Evolutionary conservation across 1,140 invertebrate genomes (phyloP), one percentile per base, ranked within the genome.

Genomic region (Lordiphosa clarofinis): DNA sequence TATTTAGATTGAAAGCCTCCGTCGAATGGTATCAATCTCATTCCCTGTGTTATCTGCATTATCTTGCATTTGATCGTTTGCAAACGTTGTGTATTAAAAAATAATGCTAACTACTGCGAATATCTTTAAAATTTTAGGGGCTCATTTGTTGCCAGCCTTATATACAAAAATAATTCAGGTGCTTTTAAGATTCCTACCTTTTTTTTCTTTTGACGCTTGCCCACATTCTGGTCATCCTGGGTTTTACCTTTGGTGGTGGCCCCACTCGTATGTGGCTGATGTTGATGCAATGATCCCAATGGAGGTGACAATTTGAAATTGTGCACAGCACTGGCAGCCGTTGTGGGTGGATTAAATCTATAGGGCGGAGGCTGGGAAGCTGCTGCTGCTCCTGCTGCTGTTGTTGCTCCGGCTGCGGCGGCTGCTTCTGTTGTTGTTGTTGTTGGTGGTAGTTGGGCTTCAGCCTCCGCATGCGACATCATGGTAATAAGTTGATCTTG

Each of bases 151-250:
- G n/a, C n/a, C n/a, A n/a, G n/a, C n/a, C n/a, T n/a, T n/a, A n/a
- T n/a, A n/a, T n/a, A n/a, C n/a, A n/a, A n/a, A 24, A 24, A 24
- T 4, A 0, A 24, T 24, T 24, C 0, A 19, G 3, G 19, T 19
- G 19, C 0, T 24, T 24, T 24, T 24, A 5, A 24, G 21, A 24
- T 24, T 24, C 21, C 4, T 24, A 24, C 21, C 78, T 86, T 86
- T 86, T 86, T 84, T 38, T 84, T 84, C 35, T 84, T 84, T 21
- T 78, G 79, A 43, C 79, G 73, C 50, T 84, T 86, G 69, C 78
- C 78, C 5, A 84, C 78, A 58, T 84, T 78, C 40, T 84, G 78
- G 44, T 84, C 78, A 46, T 84, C 78, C 53, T 84, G 78, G 37
- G 78, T 86, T 44, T 86, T 86, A 50, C 79, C 78, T 33, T 86